Base-by-base conservation (phyloP, 2,888 invertebrate species). In the Caenorhabditis uteleia region DNA sequence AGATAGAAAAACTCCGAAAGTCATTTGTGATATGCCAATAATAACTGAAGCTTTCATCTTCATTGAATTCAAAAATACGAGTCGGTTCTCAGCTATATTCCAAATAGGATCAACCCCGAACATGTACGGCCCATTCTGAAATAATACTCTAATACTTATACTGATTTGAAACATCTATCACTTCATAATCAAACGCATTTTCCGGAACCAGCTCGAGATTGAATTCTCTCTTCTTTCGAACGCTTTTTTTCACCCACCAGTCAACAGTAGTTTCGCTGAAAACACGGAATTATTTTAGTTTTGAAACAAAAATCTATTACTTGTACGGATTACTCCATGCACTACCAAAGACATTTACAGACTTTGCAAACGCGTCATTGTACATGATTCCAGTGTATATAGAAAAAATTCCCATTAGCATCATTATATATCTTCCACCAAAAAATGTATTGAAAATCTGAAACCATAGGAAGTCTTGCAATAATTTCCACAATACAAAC, bases 41-140 rank as follows among this genome's bases (percentile, higher is more conserved):
- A 83, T 82, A 49, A 83, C 77, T 16, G 82, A 77, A 55, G 77
- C 54, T 50, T 83, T 83, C 83, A 83, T 83, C 64, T 83, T 83
- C 80, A 83, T 82, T 12, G 83, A 83, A 70, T 83, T 84, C 39
- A 78, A 56, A 71, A 82, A 83, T 64, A 77, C 77, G 18, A 84
- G 61, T 56, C 79, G 78, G 70, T 84, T 84, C 51, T 78, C 80
- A 20, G 80, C 80, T 23, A 83, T 49, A 39, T 79, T 78, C 83
- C 83, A 83, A 16, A 83, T 84, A 12, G 86, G 86, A 71, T 86
- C 86, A 25, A 86, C 70, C 25, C 86, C 86, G 70, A 85, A 83
- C 6, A 84, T 83, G 68, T 86, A 86, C n/a, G 76, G 85, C 56
- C 69, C 78, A 39, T 38, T 44, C 44, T n/a, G n/a, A n/a, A n/a